Conservation (phyloP, 1,140 invertebrate species). For the Cotesia typhae region DNA sequence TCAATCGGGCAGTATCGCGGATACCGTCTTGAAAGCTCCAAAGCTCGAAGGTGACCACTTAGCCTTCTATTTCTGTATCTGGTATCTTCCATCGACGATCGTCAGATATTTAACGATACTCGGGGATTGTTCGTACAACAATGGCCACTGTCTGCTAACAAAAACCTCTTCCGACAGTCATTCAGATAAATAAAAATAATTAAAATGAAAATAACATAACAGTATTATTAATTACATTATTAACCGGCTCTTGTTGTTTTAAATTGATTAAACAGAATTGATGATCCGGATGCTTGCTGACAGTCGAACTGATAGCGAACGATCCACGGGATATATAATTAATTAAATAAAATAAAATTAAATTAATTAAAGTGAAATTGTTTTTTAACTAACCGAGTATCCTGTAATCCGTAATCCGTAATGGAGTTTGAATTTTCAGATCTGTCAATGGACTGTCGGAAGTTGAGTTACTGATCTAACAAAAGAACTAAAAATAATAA, state of each 20-base stretch:
- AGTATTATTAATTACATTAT: neutral
- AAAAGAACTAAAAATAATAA: neutral
- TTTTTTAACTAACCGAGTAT: too few relatives aligned
- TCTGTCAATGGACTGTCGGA: neutral
- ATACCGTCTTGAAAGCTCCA: too few relatives aligned
- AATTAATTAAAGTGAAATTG: neutral
- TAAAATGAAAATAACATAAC: neutral
- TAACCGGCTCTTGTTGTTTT: neutral
- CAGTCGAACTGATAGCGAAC: neutral
- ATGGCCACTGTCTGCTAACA: conserved; percentile 10
- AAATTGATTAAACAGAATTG: neutral
- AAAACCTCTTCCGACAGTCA: neutral
- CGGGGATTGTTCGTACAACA: conserved; percentile 20
- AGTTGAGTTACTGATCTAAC: neutral
- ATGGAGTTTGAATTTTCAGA: too few relatives aligned
- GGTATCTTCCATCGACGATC: conserved; percentile 31
- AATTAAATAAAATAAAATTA: neutral
- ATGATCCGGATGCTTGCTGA: too few relatives aligned
- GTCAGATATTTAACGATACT: conserved; percentile 27
- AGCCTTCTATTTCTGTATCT: conserved; percentile 22
- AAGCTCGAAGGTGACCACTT: conserved; percentile 19
- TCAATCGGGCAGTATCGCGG: too few relatives aligned
- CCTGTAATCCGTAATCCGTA: neutral
- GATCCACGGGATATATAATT: neutral
- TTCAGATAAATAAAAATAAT: neutral